phyloP scores from a whole-genome alignment of 2,888 invertebrate species.

The Cartodere bifasciata region DNA sequence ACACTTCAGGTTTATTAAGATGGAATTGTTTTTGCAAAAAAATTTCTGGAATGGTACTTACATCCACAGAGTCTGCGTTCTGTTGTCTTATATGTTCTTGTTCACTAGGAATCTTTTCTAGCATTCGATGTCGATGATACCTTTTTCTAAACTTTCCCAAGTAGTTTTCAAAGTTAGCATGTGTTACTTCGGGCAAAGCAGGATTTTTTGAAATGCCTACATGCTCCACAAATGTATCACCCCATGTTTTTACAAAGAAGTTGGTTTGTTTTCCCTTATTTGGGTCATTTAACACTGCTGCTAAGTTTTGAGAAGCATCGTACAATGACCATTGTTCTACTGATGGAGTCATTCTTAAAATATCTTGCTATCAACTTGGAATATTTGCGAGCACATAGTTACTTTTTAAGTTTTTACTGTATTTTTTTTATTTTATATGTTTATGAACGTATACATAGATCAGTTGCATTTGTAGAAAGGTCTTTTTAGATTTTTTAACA shows the following conservation, averaged over 20 bases:
- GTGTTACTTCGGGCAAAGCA: slow-evolving; percentile 70
- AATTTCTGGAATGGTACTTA: slow-evolving; percentile 69
- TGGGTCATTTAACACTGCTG: slow-evolving; percentile 93
- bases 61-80: slow-evolving; percentile 34
- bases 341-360: slow-evolving; percentile 8
- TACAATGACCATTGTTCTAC: slow-evolving; percentile 69
- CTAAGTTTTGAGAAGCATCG: slow-evolving; percentile 86
- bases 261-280: slow-evolving; percentile 79
- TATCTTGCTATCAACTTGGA: too few species aligned
- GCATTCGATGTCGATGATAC: slow-evolving; percentile 48
- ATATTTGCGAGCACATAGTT: too few species aligned
- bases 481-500: too few species aligned
- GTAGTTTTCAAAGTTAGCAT: slow-evolving; percentile 78
- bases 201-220: slow-evolving; percentile 58
- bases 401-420: too few species aligned
- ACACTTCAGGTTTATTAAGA: slow-evolving; percentile 67
- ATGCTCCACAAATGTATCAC: slow-evolving; percentile 84
- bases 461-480: too few species aligned
- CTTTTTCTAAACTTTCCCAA: slow-evolving; percentile 62
- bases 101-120: slow-evolving; percentile 28
- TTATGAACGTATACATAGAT: too few species aligned
- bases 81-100: too few species aligned
- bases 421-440: too few species aligned
- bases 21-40: slow-evolving; percentile 71
- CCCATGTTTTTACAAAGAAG: slow-evolving; percentile 97